Percentiles rank a stretch among this genome's conserved stretches.
Evolutionary conservation across 2,797 vertebrate genomes (phyloP).

Genomic region (Crypturellus tataupa): DNA sequence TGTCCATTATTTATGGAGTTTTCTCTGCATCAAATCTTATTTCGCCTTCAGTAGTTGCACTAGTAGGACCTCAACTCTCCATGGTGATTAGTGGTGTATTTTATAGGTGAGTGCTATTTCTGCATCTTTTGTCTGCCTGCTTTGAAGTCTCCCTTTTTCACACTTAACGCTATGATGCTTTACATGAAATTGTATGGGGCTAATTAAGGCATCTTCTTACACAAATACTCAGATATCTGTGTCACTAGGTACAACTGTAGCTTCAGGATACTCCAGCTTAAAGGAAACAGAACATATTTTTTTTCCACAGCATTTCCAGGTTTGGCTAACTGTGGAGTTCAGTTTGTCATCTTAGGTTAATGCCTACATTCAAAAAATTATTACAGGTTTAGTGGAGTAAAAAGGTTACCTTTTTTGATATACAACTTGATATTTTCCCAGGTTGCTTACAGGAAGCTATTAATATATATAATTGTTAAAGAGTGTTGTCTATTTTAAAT

Average conservation of each 20-base stretch:
- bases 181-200: not conserved
- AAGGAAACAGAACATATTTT: not conserved
- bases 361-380: not conserved
- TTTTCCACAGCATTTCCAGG: not conserved
- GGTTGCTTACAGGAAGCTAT: not conserved
- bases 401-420: not conserved
- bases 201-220: not conserved
- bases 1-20: slow-evolving; percentile 97
- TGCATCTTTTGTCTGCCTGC: not conserved
- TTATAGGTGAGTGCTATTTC: slow-evolving; percentile 87
- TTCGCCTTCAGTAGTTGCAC: slow-evolving; percentile 92
- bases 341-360: not conserved
- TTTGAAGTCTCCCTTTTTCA: not conserved
- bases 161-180: not conserved
- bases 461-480: not conserved
- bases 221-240: not conserved
- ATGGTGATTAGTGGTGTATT: slow-evolving; percentile 94
- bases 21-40: slow-evolving; percentile 96
- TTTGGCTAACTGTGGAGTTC: not conserved
- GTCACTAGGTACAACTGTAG: not conserved
- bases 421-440: not conserved
- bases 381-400: not conserved
- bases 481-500: not conserved
- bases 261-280: not conserved
- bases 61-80: slow-evolving; percentile 91